Conservation (phyloP, 1,140 invertebrate genomes). For the Muscidifurax raptorellus region DNA sequence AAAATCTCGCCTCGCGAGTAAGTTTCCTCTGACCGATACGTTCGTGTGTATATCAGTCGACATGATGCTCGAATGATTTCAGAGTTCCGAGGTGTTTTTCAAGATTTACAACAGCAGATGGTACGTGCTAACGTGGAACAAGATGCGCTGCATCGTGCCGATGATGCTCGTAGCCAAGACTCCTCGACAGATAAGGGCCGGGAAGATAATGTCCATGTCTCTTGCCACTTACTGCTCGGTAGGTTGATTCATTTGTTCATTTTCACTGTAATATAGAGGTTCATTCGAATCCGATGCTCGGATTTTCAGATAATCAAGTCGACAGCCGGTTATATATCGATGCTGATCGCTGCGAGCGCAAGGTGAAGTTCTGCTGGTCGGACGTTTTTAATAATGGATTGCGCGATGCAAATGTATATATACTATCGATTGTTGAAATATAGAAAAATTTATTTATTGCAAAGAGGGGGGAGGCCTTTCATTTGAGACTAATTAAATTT, state of each 20-base stretch:
- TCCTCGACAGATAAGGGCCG: slow-evolving; percentile 8
- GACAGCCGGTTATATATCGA: not conserved
- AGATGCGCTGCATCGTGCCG: not conserved
- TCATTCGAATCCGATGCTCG: too few relatives aligned
- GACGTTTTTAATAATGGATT: too few relatives aligned
- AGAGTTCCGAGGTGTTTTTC: slow-evolving; percentile 18
- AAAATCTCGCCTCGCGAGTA: slow-evolving; percentile 6
- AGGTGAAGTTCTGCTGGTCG: too few relatives aligned
- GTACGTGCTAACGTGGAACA: not conserved
- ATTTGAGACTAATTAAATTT: too few relatives aligned
- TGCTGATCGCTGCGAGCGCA: not conserved
- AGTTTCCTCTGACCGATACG: not conserved
- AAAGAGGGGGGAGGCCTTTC: too few relatives aligned
- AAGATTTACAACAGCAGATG: slow-evolving; percentile 23
- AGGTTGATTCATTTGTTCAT: not conserved
- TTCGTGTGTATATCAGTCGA: too few relatives aligned
- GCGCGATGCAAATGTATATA: too few relatives aligned
- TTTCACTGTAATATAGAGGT: not conserved
- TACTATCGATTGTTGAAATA: too few relatives aligned
- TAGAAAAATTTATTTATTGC: too few relatives aligned
- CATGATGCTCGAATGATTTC: too few relatives aligned
- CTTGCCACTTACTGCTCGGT: not conserved
- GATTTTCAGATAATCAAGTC: slow-evolving; percentile 27
- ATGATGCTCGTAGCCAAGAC: slow-evolving; percentile 16
- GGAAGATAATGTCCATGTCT: slow-evolving; percentile 16